Evolutionary conservation across 2,888 invertebrate species (phyloP).

Genomic region (Drosophila macrospina): DNA sequence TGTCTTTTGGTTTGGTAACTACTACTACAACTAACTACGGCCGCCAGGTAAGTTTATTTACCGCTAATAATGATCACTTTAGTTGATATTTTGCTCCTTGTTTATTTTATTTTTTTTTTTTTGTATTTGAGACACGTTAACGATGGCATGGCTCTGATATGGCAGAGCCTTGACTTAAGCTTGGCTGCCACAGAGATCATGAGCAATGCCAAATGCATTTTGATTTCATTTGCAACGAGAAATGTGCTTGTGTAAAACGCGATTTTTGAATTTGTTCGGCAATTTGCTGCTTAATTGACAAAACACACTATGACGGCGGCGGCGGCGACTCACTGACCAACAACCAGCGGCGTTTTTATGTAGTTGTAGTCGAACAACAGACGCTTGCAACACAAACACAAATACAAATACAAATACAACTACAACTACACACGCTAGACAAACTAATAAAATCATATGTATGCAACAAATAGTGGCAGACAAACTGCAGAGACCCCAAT

Average conservation of each 20-base stretch:
- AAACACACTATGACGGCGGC: constrained; percentile 72
- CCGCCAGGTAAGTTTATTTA: constrained; percentile 73
- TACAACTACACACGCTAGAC: constrained; percentile 12
- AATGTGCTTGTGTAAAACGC: too few species aligned
- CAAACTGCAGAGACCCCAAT: constrained; percentile 66
- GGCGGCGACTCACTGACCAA: constrained; percentile 61
- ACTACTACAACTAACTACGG: constrained; percentile 18
- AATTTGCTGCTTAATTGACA: constrained; percentile 84
- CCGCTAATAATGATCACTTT: constrained; percentile 84
- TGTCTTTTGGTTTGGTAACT: constrained; percentile 23
- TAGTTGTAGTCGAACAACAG: constrained; percentile 48
- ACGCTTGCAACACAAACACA: constrained; percentile 39
- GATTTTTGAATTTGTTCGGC: constrained; percentile 83
- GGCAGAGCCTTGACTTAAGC: constrained; percentile 29
- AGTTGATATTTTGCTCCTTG: constrained; percentile 63
- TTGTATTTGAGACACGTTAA: constrained; percentile 34
- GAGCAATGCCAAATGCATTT: constrained; percentile 35
- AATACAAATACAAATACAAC: too few species aligned
- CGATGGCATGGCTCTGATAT: constrained; percentile 78
- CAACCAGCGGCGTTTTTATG: constrained; percentile 76
- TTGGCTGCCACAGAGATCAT: constrained; percentile 14
- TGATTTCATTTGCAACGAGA: constrained; percentile 73
- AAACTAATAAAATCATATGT: constrained; percentile 83
- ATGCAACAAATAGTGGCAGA: constrained; percentile 68
- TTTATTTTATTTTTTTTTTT: background rate